phyloP scores from a whole-genome alignment of 2,797 vertebrate species.

The Prionace glauca region DNA sequence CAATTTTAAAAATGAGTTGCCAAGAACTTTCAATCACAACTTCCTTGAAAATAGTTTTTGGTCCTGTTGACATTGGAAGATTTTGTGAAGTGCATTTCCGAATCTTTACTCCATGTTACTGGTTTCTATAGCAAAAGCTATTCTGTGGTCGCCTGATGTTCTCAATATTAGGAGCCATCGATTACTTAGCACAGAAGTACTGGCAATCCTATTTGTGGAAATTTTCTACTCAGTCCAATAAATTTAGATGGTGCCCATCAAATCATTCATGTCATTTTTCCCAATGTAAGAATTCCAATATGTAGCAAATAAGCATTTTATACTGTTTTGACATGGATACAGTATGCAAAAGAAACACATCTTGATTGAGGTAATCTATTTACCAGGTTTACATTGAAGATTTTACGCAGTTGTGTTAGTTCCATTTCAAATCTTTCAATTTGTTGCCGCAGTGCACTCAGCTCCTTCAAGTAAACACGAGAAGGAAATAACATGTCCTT shows the following conservation, averaged over 20 bases:
- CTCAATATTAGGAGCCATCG: not conserved
- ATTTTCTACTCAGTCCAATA: not conserved
- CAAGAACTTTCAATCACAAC: not conserved
- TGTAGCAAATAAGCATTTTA: not conserved
- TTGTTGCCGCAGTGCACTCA: constrained; percentile 55
- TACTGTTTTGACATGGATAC: too few relatives aligned
- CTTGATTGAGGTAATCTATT: not conserved
- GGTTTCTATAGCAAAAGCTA: not conserved
- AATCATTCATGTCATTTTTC: not conserved
- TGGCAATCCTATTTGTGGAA: not conserved
- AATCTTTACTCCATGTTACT: not conserved
- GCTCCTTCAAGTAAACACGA: constrained; percentile 50
- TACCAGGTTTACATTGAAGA: not conserved
- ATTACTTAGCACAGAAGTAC: not conserved
- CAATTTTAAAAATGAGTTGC: not conserved
- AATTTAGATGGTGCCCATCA: not conserved
- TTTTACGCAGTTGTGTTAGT: constrained; percentile 44
- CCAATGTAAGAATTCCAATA: not conserved
- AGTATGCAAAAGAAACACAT: not conserved
- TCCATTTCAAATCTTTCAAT: constrained; percentile 63
- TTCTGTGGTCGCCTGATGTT: not conserved
- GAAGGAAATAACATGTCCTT: constrained; percentile 57
- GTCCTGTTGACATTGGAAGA: not conserved
- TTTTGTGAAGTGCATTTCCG: not conserved
- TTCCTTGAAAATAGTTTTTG: not conserved